Percentiles rank a stretch among this genome's conserved stretches.
These are phyloP conservation scores for Threskiornis aethiopicus DNA, from an alignment of 2,797 vertebrate genomes.

Conservation along the genomic window DNA sequence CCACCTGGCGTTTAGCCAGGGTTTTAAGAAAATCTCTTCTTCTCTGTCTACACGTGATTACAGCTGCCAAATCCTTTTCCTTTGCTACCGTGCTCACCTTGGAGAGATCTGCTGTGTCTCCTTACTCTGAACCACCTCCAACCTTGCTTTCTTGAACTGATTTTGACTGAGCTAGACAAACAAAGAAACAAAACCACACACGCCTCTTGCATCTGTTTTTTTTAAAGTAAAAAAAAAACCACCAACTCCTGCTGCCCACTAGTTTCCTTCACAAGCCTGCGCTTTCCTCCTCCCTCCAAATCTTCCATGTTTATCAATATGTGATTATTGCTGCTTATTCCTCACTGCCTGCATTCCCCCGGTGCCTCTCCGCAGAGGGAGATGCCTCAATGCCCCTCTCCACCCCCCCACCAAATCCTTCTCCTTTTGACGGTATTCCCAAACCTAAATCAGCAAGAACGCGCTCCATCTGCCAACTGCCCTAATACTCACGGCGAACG, in stretches of 20 bases:
- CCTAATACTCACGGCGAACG: not conserved
- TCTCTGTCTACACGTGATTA: fast-evolving
- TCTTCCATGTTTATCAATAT: not conserved
- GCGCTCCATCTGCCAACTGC: fast-evolving
- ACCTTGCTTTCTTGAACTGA: not conserved
- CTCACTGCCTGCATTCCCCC: not conserved
- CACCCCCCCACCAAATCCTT: not conserved
- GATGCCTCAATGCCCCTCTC: not conserved
- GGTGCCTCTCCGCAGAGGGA: not conserved
- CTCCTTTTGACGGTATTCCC: not conserved
- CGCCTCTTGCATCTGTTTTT: not conserved
- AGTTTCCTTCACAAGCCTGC: not conserved
- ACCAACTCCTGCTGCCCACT: not conserved
- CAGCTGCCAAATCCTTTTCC: not conserved
- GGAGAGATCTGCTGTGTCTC: not conserved
- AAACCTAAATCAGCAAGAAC: not conserved
- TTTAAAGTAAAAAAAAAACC: not conserved
- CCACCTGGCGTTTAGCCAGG: not conserved
- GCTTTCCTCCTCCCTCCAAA: not conserved
- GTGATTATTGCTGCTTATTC: not conserved
- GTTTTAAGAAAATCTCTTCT: not conserved
- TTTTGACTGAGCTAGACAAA: not conserved
- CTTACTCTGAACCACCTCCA: not conserved
- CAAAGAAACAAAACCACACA: constrained; percentile 17
- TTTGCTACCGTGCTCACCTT: not conserved